Base-by-base conservation (phyloP, 2,888 invertebrate species). In the Mystacides longicornis region DNA sequence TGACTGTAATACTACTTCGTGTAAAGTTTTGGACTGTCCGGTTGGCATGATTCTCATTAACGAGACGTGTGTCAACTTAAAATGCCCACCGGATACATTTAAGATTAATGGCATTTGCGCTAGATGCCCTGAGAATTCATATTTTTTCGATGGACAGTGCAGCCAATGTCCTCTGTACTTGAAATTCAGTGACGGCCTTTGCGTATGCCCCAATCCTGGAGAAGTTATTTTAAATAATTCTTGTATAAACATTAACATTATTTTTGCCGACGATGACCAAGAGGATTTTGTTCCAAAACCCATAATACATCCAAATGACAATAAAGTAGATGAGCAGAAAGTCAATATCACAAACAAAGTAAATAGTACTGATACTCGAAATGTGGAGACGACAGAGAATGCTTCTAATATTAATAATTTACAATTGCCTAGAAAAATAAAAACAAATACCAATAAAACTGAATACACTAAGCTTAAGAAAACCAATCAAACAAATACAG, bases 311-410 rank as follows among this genome's bases (percentile, higher is more conserved):
- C n/a, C 18, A 18, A 23, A 14, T 7, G 2, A 31, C n/a, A 23
- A 14, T 3, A 42, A 33, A 27, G 49, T 20, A 1, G 9, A 18
- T 56, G 52, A 20, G 31, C 23, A n/a, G 23, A 23, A 23, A 27
- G 65, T 72, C 2, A 72, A 72, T 16, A 68, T 72, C 23, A 68
- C 69, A 27, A 72, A 71, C 56, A 62, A 71, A 11, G 68, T 72
- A 31, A 72, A 72, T 57, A 71, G 68, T 54, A 71, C 71, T 0
- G 70, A 72, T 54, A 47, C 68, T 7, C 66, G 71, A 19, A 71
- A 72, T 58, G 64, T 71, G n/a, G 70, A 71, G 0, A 67, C 72
- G 21, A 64, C 63, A 21, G 54, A 71, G 2, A 71, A 71, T 55
- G 69, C 66, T 46, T 69, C 70, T 0, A 71, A 71, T 56, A 60